Base-by-base conservation (phyloP, 2,888 invertebrate genomes). In the Nemotelus nigrinus region DNA sequence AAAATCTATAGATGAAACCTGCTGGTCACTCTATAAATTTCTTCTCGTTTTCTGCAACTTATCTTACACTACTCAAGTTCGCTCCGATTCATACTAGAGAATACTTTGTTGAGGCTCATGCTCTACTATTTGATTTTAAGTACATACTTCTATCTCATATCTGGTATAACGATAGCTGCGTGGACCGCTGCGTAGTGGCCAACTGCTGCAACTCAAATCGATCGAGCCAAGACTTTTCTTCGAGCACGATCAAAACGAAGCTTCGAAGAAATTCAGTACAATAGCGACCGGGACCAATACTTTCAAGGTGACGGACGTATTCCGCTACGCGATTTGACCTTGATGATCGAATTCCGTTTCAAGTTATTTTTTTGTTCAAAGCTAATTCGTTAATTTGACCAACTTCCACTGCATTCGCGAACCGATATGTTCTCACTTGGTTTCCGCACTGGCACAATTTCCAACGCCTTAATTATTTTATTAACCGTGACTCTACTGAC, bases 251-350 rank as follows among this genome's bases (percentile, higher is more conserved):
- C 25, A 43, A 63, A 43, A 63, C 39, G 8, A 63, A 43, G 8
- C 41, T 63, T 63, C 25, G 25, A 25, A 25, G 25, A 63, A 41
- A 3, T 41, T 63, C 63, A 2, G 63, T 25, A 25, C 25, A 25
- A 25, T 25, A 25, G 25, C 25, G 25, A 25, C 25, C 25, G 25
- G 25, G 25, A 25, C 63, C 57, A 57, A 78, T 50, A 68, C 77
- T 79, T 79, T 79, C 74, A 77, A 78, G 79, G 77, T 74, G 74
- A 74, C 72, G 71, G 58, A 74, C 57, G 65, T 8, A 5, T 39
- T 74, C 55, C 74, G 77, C 68, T 55, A 50, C 41, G 10, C 70
- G 10, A 50, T 41, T 76, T 79, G 74, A 58, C 74, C 78, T 78
- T 78, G 76, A 71, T 76, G 68, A 10, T 68, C 43, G 43, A 4